Evolutionary conservation across 2,797 vertebrate species (phyloP).

Genomic region (Onychomys leucogaster): DNA sequence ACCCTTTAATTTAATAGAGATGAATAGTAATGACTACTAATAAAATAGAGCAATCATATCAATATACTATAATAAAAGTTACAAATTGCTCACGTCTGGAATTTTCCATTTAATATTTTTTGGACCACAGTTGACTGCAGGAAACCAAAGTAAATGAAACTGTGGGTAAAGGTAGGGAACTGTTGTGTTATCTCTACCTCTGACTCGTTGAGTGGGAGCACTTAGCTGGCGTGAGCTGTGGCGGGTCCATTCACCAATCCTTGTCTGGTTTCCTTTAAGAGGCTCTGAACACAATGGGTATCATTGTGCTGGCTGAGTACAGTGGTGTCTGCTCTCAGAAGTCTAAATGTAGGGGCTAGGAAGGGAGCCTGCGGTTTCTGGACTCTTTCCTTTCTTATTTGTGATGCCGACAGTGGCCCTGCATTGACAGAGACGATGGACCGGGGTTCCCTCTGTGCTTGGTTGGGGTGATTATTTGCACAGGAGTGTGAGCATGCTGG

Average conservation of each 20-base stretch:
- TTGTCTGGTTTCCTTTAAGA: background rate
- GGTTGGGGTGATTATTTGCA: background rate
- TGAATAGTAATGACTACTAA: background rate
- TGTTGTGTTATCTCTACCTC: background rate
- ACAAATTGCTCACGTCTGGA: background rate
- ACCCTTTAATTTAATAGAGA: background rate
- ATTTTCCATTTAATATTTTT: conserved; percentile 37
- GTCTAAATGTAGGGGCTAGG: background rate
- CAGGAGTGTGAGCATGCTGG: background rate
- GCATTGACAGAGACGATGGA: background rate
- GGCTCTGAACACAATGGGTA: background rate
- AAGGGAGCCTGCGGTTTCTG: background rate
- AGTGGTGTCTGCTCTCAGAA: background rate
- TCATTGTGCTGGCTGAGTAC: background rate
- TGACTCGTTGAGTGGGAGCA: background rate
- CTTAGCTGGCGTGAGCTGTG: background rate
- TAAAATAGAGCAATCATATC: background rate
- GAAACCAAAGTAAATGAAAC: background rate
- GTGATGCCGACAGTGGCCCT: background rate
- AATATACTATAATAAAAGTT: background rate
- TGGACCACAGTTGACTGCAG: background rate
- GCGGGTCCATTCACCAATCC: background rate
- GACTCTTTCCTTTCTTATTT: background rate
- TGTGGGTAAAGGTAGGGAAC: background rate
- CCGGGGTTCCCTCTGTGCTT: background rate